These are phyloP conservation scores for Oophaga pumilio DNA, from an alignment of 2,113 vertebrate species.

Conservation along the genomic window DNA sequence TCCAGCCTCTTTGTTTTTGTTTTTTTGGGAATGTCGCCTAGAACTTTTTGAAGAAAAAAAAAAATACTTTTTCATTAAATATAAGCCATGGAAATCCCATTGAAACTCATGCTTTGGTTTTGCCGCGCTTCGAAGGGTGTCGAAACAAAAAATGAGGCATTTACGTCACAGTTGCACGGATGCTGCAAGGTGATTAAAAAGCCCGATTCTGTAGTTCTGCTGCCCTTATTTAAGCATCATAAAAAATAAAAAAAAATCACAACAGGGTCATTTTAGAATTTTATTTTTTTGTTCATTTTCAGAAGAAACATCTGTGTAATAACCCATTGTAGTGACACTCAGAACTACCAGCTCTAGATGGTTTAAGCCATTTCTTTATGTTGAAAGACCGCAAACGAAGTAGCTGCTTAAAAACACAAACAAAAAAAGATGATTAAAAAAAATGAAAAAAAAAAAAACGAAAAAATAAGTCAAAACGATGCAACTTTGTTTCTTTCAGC, in stretches of 20 bases:
- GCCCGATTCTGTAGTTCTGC: constrained; percentile 22
- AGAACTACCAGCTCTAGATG: constrained; percentile 57
- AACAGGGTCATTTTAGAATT: neutral
- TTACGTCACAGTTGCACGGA: constrained; percentile 49
- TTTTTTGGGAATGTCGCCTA: constrained; percentile 31
- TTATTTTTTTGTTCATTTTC: neutral
- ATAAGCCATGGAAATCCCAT: constrained; percentile 47
- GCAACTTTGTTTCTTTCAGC: constrained; percentile 56
- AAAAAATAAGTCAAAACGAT: constrained; percentile 29
- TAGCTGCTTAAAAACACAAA: constrained; percentile 20
- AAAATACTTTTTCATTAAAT: constrained; percentile 32
- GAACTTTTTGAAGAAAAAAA: neutral
- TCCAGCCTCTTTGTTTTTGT: constrained; percentile 19
- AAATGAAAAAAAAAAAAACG: neutral
- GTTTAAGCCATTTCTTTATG: constrained; percentile 61
- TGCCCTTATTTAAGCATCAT: neutral
- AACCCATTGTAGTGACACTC: constrained; percentile 27
- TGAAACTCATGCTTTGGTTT: constrained; percentile 37
- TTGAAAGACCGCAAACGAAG: constrained; percentile 38
- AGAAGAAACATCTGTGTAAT: constrained; percentile 24
- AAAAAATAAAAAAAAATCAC: constrained; percentile 9
- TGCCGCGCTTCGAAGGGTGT: constrained; percentile 3
- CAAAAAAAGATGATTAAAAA: neutral
- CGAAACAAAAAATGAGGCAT: constrained; percentile 17
- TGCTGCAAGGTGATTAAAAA: constrained; percentile 39